Evolutionary conservation across 2,888 invertebrate species (phyloP).

Genomic region (Ctenicera cuprea): DNA sequence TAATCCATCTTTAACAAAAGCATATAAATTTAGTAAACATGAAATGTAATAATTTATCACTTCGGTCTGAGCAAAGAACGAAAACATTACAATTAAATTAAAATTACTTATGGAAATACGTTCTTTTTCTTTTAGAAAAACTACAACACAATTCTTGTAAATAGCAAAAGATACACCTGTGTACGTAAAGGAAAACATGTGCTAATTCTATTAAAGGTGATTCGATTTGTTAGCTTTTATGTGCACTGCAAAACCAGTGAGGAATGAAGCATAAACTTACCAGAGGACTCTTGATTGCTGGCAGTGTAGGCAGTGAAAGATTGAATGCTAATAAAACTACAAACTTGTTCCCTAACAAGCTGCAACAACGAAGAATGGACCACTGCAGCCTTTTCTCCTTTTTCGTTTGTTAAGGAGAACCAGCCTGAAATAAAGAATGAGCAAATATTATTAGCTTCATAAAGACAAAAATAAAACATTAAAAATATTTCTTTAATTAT

Average conservation of each 20-base stretch:
- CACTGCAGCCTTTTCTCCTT: slow-evolving; percentile 80
- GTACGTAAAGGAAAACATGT: neutral
- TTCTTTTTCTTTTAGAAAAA: too few relatives aligned
- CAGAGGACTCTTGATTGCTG: slow-evolving; percentile 66
- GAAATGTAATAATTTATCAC: neutral
- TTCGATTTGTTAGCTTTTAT: slow-evolving; percentile 17
- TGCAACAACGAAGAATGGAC: slow-evolving; percentile 80
- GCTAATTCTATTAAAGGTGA: slow-evolving; percentile 10
- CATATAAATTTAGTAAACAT: neutral
- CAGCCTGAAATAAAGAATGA: slow-evolving; percentile 74
- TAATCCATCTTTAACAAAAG: slow-evolving; percentile 58
- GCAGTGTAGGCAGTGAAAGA: slow-evolving; percentile 77
- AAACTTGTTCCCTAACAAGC: slow-evolving; percentile 81
- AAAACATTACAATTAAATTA: too few relatives aligned
- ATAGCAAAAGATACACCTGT: neutral
- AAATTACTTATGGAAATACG: too few relatives aligned
- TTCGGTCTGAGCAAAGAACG: too few relatives aligned
- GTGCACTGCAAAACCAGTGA: slow-evolving; percentile 6
- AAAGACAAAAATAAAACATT: too few relatives aligned
- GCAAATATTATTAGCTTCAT: neutral
- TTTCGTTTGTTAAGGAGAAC: slow-evolving; percentile 81
- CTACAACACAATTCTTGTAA: too few relatives aligned
- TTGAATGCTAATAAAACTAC: slow-evolving; percentile 79
- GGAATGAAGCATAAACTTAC: slow-evolving; percentile 58
- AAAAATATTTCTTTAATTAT: too few relatives aligned